Evolutionary conservation across 2,797 vertebrate species (phyloP), one percentile per base, ranked within the genome.

Genomic region (Enteromius radiatus): DNA sequence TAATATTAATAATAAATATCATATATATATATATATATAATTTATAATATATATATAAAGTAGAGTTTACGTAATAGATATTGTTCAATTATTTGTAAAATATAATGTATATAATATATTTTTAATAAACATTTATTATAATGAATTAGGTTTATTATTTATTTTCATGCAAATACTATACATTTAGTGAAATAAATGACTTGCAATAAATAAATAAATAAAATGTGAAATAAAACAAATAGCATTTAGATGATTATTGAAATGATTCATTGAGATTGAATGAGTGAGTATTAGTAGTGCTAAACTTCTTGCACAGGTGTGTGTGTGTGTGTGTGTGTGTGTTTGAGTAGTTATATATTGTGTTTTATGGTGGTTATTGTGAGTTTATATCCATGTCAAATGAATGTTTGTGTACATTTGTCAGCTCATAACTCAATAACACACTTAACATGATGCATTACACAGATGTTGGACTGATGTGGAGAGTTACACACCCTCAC

Each of bases 401-500:
- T 15, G 45, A 15, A 43, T 41, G 3, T 47, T 14, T 47, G 45
- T 28, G 59, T 15, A 28, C n/a, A 26, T 59, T 14, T 59, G 56
- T 5, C 56, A 26, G 23, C 11, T 2, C 23, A 3, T 61, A 59
- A 59, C 54, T 59, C 54, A 59, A 1, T 59, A 26, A 26, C 12
- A 61, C 56, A 5, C 26, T 15, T 6, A 61, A 6, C 59, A 15
- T 3, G 23, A 8, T 61, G 11, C 2, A 28, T 19, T 9, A 11
- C 21, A 5, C 8, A 38, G 19, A 38, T 9, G 61, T 9, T 3
- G 31, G 14, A 31, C 15, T 17, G 64, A 38, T 73, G 41, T 23
- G 14, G 23, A 2, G 45, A 23, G n/a, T 76, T 61, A 61, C 74
- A 45, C 74, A 76, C 61, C 74, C 74, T 61, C 54, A 2, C 36